A percentile compares a stretch with the other conserved stretches of the same genome.
phyloP scores from a whole-genome alignment of 2,888 invertebrate genomes.

The Heterodera filipjevi region DNA sequence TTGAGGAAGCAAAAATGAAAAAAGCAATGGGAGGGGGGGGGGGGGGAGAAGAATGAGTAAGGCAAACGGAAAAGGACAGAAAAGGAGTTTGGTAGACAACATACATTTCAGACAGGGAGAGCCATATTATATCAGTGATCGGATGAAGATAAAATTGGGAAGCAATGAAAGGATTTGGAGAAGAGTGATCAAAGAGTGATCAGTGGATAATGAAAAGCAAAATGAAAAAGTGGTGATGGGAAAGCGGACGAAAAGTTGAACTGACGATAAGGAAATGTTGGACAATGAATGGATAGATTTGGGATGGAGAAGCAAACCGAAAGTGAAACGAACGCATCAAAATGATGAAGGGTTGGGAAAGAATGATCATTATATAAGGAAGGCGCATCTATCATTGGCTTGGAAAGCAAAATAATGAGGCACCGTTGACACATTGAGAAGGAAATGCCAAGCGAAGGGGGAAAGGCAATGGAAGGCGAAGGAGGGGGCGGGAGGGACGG shows the following conservation, averaged over 20 bases:
- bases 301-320: too few species aligned
- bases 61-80: background rate
- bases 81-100: background rate
- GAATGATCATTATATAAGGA: background rate
- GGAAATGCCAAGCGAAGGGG: background rate
- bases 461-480: background rate
- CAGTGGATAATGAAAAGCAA: too few species aligned
- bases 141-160: background rate
- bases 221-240: too few species aligned
- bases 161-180: too few species aligned
- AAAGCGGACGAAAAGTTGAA: too few species aligned
- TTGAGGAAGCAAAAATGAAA: conserved; percentile 5
- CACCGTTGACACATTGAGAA: background rate
- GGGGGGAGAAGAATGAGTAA: conserved; percentile 21
- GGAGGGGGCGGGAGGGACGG: background rate
- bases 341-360: too few species aligned
- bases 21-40: background rate
- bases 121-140: too few species aligned
- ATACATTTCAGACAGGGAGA: too few species aligned
- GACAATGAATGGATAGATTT: background rate
- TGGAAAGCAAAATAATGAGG: background rate
- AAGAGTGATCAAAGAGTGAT: too few species aligned
- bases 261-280: background rate
- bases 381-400: background rate
- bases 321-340: too few species aligned